Percentiles rank a stretch among this genome's conserved stretches.
phyloP scores from a whole-genome alignment of 2,113 vertebrate species.

The Myotis davidii region DNA sequence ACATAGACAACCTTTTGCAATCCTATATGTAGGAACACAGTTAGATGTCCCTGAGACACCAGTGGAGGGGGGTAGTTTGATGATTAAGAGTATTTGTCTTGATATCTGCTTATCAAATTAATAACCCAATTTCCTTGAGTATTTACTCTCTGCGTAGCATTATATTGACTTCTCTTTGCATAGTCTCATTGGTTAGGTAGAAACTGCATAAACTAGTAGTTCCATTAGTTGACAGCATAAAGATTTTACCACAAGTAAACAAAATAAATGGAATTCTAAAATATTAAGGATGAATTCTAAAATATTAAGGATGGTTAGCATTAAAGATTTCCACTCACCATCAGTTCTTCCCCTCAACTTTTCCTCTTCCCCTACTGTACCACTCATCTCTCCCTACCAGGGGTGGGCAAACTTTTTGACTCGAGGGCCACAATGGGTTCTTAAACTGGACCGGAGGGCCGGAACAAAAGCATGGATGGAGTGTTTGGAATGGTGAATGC shows the following conservation, averaged over 20 bases:
- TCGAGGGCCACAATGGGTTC: too few relatives aligned
- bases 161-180: background rate
- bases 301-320: background rate
- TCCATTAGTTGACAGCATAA: background rate
- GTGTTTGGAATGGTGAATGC: too few relatives aligned
- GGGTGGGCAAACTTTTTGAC: too few relatives aligned
- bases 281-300: background rate
- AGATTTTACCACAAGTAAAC: background rate
- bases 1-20: background rate
- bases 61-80: background rate
- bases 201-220: background rate
- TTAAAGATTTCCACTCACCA: background rate
- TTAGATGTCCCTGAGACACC: background rate
- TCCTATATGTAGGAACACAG: background rate
- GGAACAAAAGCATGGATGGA: too few relatives aligned
- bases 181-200: background rate
- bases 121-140: background rate
- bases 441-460: too few relatives aligned
- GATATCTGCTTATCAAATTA: background rate
- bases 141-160: background rate
- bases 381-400: background rate
- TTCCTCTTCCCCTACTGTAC: background rate
- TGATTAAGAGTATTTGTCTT: background rate
- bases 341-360: background rate
- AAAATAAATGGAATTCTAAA: slow-evolving; percentile 7